Evolutionary conservation across 92 coral and sea anemone genomes (phyloP).

Genomic region (Siderastrea siderea): DNA sequence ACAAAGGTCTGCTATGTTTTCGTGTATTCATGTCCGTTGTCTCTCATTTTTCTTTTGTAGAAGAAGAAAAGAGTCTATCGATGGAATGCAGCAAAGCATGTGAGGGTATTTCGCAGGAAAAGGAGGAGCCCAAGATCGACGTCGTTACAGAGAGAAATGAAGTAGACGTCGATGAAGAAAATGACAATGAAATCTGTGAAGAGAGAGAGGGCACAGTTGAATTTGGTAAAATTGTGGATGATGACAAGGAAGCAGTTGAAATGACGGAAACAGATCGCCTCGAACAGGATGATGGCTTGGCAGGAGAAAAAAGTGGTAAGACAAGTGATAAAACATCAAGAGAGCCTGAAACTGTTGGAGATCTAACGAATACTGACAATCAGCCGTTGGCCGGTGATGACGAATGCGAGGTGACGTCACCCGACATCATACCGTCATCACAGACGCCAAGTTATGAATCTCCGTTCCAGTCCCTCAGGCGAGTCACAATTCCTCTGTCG

Average conservation of each 20-base stretch:
- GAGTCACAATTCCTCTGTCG: conserved; percentile 57
- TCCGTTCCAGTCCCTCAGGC: conserved; percentile 79
- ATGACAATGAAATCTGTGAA: conserved; percentile 7
- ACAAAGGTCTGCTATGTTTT: too few relatives aligned
- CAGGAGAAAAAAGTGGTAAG: neutral
- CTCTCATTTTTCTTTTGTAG: neutral
- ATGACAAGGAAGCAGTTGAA: neutral
- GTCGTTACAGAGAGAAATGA: conserved; percentile 2
- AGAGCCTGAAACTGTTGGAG: neutral
- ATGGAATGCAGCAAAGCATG: neutral
- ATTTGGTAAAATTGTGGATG: neutral
- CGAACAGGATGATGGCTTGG: neutral
- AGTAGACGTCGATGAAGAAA: neutral
- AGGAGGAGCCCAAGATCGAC: neutral
- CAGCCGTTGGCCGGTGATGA: conserved; percentile 5
- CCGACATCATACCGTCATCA: conserved; percentile 95
- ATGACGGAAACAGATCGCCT: neutral
- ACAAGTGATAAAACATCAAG: neutral
- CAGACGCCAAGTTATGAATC: conserved; percentile 76
- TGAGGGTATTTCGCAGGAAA: neutral
- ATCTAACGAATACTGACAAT: neutral
- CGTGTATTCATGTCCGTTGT: neutral
- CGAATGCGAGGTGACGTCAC: conserved; percentile 69
- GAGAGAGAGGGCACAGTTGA: neutral
- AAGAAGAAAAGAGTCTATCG: conserved; percentile 21